Evolutionary conservation across 2,888 invertebrate species (phyloP).

Genomic region (Merodon equestris): DNA sequence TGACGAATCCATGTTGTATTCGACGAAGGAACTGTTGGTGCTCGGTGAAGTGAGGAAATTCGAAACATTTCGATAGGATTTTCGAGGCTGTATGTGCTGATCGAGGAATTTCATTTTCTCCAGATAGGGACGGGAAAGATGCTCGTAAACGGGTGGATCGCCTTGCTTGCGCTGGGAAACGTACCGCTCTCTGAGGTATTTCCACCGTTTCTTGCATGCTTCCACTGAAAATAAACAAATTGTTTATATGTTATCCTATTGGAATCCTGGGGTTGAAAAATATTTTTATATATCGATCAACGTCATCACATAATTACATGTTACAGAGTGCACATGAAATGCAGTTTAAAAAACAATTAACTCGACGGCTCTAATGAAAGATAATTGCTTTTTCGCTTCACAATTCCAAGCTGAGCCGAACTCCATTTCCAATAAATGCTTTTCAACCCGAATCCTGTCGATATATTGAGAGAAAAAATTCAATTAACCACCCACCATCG

Average conservation of each 20-base stretch:
- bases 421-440: too few relatives aligned
- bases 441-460: too few relatives aligned
- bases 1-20: slow-evolving; percentile 77
- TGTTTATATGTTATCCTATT: too few relatives aligned
- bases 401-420: too few relatives aligned
- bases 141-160: slow-evolving; percentile 78
- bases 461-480: too few relatives aligned
- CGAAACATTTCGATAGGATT: slow-evolving; percentile 78
- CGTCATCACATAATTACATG: too few relatives aligned
- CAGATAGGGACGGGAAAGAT: slow-evolving; percentile 78
- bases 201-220: slow-evolving; percentile 79
- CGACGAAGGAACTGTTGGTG: slow-evolving; percentile 75
- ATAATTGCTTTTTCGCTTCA: too few relatives aligned
- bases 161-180: slow-evolving; percentile 78
- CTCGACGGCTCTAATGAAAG: too few relatives aligned
- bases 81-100: slow-evolving; percentile 78
- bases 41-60: slow-evolving; percentile 77
- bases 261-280: too few relatives aligned
- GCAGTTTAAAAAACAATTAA: too few relatives aligned
- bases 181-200: slow-evolving; percentile 78
- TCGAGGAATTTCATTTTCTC: slow-evolving; percentile 79
- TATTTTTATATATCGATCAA: too few relatives aligned
- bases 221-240: slow-evolving; percentile 73
- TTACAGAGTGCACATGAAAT: too few relatives aligned
- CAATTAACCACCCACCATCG: slow-evolving; percentile 76